Evolutionary conservation across 2,888 invertebrate species (phyloP), one percentile per base, ranked within the genome.

Genomic region (Gari tellinella): DNA sequence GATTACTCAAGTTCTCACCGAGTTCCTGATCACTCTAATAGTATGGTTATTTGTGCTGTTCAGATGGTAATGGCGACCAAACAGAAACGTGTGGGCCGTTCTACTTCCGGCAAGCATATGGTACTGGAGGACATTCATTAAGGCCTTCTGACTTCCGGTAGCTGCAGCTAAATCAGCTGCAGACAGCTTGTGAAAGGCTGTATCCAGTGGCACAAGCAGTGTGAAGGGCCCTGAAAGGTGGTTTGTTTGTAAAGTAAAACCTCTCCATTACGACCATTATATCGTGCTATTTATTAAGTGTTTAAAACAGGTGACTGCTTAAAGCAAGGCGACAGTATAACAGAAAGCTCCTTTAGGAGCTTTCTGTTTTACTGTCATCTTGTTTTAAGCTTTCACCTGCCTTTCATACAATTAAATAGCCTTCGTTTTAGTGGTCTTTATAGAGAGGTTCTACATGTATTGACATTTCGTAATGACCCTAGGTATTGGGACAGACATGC

Each of bases 201-300:
- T 67, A 61, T 88, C 78, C 14, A 80, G 75, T 4, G 87, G 88
- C 0, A 81, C 80, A 0, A 88, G 68, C 0, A 86, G 21, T 2
- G 88, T 88, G 46, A 73, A 84, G n/a, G 83, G 83, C 3, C 82
- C 86, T 88, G 69, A 14, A 67, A 61, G 12, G 19, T n/a, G 14
- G 43, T n/a, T n/a, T n/a, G n/a, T n/a, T n/a, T n/a, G n/a, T n/a
- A n/a, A n/a, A n/a, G n/a, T n/a, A n/a, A n/a, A n/a, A n/a, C n/a
- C n/a, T n/a, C n/a, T n/a, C n/a, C n/a, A n/a, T n/a, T n/a, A n/a
- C n/a, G n/a, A n/a, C n/a, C n/a, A n/a, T n/a, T n/a, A n/a, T n/a
- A n/a, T n/a, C n/a, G n/a, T n/a, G n/a, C n/a, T n/a, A n/a, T n/a
- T n/a, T n/a, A n/a, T n/a, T n/a, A n/a, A n/a, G n/a, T n/a, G n/a